Evolutionary conservation across 1,140 invertebrate species (phyloP).

Genomic region (Drosophila bocqueti): DNA sequence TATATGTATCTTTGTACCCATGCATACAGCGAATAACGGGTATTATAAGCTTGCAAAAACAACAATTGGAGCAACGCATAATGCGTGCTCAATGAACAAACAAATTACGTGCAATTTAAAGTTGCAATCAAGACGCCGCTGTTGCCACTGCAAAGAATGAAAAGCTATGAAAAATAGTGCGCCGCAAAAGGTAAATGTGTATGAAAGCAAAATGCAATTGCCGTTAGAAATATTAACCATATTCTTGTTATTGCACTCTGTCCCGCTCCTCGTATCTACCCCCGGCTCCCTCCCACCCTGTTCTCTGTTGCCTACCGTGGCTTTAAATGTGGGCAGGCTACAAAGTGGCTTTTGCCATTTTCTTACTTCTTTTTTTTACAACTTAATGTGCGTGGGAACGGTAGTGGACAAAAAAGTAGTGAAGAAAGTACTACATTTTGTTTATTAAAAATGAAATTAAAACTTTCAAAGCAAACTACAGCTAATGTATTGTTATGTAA

Average conservation of each 20-base stretch:
- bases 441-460: background rate
- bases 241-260: constrained; percentile 42
- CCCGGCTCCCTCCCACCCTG: constrained; percentile 1
- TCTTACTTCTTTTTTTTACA: constrained; percentile 14
- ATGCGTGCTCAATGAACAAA: constrained; percentile 57
- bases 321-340: constrained; percentile 43
- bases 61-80: constrained; percentile 47
- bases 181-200: constrained; percentile 16
- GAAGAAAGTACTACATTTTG: background rate
- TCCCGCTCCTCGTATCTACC: background rate
- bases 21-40: background rate
- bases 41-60: constrained; percentile 32
- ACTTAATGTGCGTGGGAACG: constrained; percentile 18
- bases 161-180: constrained; percentile 2
- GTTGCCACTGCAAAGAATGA: constrained; percentile 13
- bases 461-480: no score
- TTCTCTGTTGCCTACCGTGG: constrained; percentile 1
- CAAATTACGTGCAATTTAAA: constrained; percentile 51
- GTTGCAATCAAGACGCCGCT: constrained; percentile 37
- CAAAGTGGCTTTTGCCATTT: constrained; percentile 40
- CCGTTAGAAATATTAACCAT: constrained; percentile 58
- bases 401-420: background rate
- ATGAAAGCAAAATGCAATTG: constrained; percentile 28
- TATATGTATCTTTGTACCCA: background rate
- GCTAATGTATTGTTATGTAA: no score